Base-by-base conservation (phyloP, 1,140 invertebrate genomes). In the Drosophila jambulina region DNA sequence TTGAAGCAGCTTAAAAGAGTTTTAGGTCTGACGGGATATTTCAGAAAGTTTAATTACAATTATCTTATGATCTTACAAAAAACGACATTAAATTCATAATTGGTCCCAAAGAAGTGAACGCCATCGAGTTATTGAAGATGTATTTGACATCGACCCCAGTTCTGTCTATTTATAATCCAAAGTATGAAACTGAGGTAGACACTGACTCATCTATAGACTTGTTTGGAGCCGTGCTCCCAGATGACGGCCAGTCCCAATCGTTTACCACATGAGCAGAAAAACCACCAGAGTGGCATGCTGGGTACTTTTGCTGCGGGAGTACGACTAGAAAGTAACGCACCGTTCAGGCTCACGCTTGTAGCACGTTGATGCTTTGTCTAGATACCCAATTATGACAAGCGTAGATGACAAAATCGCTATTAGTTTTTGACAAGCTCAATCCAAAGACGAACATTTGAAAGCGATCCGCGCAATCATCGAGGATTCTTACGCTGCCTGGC, bases 1-100 rank as follows among this genome's bases (percentile, higher is more conserved):
- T 13, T 57, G 0, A 64, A 72, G 21, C 51, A 65, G 21, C 9
- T 65, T 27, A 8, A 64, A 15, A 57, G 69, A 57, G 69, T 64
- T 72, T 69, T 62, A 12, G 67, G 40, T 17, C 15, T 62, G 25
- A 62, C 59, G n/a, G 68, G 42, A 15, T 67, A 72, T 29, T 72
- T 72, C 8, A 29, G 46, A 23, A 67, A 67, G 4, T 67, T 67
- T 36, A 53, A 38, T 0, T 27, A 4, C 2, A 71, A 40, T 12
- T 46, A 25, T 56, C 36, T 34, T 4, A 12, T 38, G 53, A 56
- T 9, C 32, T 56, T 3, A 12, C 53, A 15, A 56, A 54, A 23
- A 32, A 36, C 9, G 7, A 54, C 12, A 19, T 3, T 9, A 4
- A 54, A 34, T 36, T 15, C 2, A 21, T 23, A 21, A 21, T 32